Evolutionary conservation across 1,140 invertebrate species (phyloP).

Genomic region (Cyclina sinensis): DNA sequence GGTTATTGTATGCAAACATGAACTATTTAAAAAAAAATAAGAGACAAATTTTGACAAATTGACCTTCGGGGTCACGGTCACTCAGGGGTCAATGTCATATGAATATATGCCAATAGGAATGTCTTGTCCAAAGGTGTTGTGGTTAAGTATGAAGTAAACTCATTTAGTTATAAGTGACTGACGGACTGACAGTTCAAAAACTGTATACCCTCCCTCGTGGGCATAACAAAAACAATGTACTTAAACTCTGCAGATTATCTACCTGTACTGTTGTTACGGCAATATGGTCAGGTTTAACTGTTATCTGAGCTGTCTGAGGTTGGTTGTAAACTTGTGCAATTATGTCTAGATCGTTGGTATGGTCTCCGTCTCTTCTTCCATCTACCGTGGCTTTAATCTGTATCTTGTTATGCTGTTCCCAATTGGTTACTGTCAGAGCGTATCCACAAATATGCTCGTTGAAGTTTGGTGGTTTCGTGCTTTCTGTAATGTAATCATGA

Average conservation of each 20-base stretch:
- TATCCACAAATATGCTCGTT: conserved; percentile 60
- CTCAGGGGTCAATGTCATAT: too few species aligned
- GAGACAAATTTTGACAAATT: too few species aligned
- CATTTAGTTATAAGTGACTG: too few species aligned
- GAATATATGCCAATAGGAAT: too few species aligned
- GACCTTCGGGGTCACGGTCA: too few species aligned
- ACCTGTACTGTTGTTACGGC: conserved; percentile 28
- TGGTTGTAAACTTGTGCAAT: conserved; percentile 61
- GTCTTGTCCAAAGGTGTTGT: too few species aligned
- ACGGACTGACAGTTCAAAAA: too few species aligned
- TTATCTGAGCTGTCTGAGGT: conserved; percentile 47
- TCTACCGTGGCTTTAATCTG: conserved; percentile 60
- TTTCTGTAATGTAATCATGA: conserved; percentile 24
- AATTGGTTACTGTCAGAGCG: conserved; percentile 47
- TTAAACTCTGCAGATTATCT: too few species aligned
- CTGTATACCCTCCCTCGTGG: too few species aligned
- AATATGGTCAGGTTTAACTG: conserved; percentile 15
- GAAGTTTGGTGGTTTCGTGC: conserved; percentile 22
- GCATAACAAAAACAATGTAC: not conserved
- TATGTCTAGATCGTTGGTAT: conserved; percentile 26
- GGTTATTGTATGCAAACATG: too few species aligned
- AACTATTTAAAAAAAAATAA: too few species aligned
- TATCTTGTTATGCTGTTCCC: conserved; percentile 52
- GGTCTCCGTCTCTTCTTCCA: conserved; percentile 50
- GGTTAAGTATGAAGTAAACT: too few species aligned